Conservation (phyloP, 2,888 invertebrate species). For the Pardosa pseudoannulata region DNA sequence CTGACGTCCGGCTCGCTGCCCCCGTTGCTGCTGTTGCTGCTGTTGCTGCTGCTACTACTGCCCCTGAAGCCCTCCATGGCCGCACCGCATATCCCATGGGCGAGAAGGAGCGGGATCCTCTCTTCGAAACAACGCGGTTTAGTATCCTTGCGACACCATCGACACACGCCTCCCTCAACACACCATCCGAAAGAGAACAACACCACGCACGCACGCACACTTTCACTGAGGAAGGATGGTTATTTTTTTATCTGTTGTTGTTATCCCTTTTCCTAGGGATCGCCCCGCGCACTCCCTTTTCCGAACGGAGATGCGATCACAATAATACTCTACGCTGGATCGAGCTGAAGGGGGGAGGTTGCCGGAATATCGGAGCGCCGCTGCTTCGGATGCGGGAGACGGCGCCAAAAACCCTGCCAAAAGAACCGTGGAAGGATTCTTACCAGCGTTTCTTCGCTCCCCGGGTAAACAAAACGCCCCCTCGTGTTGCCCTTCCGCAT, state of each 20-base stretch:
- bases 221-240: too few species aligned
- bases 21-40: slow-evolving; percentile 34
- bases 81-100: slow-evolving; percentile 60
- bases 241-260: too few species aligned
- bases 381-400: neutral
- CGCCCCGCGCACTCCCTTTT: neutral
- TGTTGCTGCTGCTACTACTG: slow-evolving; percentile 54
- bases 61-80: slow-evolving; percentile 57
- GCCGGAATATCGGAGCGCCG: neutral
- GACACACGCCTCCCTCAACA: too few species aligned
- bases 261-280: neutral
- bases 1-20: slow-evolving; percentile 49
- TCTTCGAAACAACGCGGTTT: too few species aligned
- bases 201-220: too few species aligned
- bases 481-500: too few species aligned
- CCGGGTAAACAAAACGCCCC: too few species aligned
- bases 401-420: neutral
- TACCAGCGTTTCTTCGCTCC: too few species aligned
- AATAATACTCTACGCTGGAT: too few species aligned
- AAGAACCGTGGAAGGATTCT: neutral
- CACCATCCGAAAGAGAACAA: too few species aligned
- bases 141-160: neutral
- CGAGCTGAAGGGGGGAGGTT: too few species aligned
- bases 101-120: neutral
- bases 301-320: slow-evolving; percentile 1